Conservation (phyloP, 2,113 vertebrate species). For the Hippocampus zosterae region DNA sequence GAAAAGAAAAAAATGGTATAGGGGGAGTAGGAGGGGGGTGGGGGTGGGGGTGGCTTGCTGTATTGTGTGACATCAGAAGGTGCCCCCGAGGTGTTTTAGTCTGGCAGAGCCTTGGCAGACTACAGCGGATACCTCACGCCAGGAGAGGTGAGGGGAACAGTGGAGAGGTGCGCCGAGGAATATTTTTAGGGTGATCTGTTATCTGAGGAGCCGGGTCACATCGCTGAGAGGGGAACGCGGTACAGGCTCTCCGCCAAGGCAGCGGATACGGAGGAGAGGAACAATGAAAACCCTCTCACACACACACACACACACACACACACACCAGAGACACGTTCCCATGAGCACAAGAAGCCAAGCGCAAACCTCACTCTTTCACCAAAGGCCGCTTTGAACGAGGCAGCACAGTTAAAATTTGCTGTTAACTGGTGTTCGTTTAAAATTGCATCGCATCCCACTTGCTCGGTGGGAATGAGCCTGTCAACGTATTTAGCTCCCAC, state of each 20-base stretch:
- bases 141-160: constrained; percentile 55
- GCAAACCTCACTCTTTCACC: not conserved
- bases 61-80: constrained; percentile 44
- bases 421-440: no score
- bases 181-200: constrained; percentile 69
- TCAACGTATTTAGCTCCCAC: constrained; percentile 29
- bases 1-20: constrained; percentile 21
- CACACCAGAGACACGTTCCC: not conserved
- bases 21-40: not conserved
- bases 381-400: constrained; percentile 9
- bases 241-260: constrained; percentile 35
- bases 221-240: constrained; percentile 51
- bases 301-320: not conserved
- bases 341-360: constrained; percentile 39
- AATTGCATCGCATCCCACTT: not conserved
- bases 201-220: constrained; percentile 59
- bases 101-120: constrained; percentile 46
- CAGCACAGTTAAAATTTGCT: not conserved
- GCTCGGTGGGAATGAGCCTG: not conserved
- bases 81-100: constrained; percentile 48
- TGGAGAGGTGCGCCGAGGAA: constrained; percentile 42
- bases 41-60: constrained; percentile 33
- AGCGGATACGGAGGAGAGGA: constrained; percentile 52
- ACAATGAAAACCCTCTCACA: constrained; percentile 42
- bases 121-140: constrained; percentile 49